Conservation (phyloP, 2,113 vertebrate genomes). For the Colaptes auratus region DNA sequence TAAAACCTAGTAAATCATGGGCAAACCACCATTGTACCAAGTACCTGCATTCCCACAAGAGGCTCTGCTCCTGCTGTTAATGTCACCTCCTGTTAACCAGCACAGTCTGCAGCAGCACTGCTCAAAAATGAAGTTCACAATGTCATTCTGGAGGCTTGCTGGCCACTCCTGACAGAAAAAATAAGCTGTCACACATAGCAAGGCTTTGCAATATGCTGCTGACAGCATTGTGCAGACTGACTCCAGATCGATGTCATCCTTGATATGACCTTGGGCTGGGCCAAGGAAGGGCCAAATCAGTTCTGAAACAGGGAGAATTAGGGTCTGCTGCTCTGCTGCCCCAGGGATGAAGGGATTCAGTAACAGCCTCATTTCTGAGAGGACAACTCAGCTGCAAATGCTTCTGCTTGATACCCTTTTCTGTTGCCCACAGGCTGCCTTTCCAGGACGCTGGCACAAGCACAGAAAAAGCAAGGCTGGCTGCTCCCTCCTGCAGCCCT, state of each 20-base stretch:
- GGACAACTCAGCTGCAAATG: not conserved
- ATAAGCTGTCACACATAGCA: rapidly evolving
- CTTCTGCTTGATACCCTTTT: rapidly evolving
- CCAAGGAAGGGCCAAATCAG: not conserved
- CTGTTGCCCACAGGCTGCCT: not conserved
- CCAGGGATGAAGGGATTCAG: rapidly evolving
- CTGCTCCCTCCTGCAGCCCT: not conserved
- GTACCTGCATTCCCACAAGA: not conserved
- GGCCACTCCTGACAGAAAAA: not conserved
- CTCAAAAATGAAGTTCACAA: not conserved
- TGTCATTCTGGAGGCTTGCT: not conserved
- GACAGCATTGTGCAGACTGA: not conserved
- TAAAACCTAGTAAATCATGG: not conserved
- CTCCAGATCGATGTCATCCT: not conserved
- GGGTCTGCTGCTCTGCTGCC: not conserved
- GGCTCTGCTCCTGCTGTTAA: not conserved
- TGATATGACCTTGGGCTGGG: not conserved
- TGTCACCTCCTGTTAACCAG: not conserved
- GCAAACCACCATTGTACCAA: not conserved
- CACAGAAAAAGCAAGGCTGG: not conserved
- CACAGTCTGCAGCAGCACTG: rapidly evolving
- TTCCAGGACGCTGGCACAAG: not conserved
- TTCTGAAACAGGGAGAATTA: rapidly evolving
- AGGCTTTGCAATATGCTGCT: not conserved
- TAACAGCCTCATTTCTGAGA: not conserved